Evolutionary conservation across 2,797 vertebrate species (phyloP).

Genomic region (Premnoplex brunnescens): DNA sequence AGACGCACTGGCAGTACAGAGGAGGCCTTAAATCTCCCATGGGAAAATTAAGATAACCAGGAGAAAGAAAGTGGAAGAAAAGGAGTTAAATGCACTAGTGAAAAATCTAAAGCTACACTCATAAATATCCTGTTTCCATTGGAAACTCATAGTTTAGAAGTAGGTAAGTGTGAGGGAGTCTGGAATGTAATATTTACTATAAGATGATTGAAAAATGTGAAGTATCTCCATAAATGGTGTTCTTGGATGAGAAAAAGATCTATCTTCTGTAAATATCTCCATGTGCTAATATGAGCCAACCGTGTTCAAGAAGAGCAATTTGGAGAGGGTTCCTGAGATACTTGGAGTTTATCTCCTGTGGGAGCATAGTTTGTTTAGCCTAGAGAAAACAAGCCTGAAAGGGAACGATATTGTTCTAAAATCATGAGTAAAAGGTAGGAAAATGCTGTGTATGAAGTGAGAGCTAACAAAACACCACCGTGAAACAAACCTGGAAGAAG

Average conservation of each 20-base stretch:
- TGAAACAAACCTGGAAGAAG: background rate
- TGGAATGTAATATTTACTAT: background rate
- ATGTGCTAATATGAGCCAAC: background rate
- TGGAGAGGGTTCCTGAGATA: background rate
- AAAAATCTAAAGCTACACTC: background rate
- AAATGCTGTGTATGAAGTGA: background rate
- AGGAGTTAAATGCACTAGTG: background rate
- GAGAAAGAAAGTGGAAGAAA: constrained; percentile 30
- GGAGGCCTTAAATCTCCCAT: background rate
- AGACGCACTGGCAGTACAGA: background rate
- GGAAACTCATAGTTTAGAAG: background rate
- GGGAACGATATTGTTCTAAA: background rate
- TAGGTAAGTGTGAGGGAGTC: background rate
- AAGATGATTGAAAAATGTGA: constrained; percentile 12
- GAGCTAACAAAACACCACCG: background rate
- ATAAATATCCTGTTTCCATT: background rate
- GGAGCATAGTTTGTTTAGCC: background rate
- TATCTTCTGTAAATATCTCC: background rate
- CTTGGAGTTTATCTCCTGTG: background rate
- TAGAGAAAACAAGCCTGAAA: background rate
- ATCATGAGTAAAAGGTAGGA: background rate
- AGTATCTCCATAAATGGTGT: background rate
- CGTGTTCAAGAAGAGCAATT: background rate
- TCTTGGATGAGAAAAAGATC: background rate
- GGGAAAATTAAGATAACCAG: background rate